Conservation (phyloP, 2,113 vertebrate genomes). For the Cinclus cinclus region DNA sequence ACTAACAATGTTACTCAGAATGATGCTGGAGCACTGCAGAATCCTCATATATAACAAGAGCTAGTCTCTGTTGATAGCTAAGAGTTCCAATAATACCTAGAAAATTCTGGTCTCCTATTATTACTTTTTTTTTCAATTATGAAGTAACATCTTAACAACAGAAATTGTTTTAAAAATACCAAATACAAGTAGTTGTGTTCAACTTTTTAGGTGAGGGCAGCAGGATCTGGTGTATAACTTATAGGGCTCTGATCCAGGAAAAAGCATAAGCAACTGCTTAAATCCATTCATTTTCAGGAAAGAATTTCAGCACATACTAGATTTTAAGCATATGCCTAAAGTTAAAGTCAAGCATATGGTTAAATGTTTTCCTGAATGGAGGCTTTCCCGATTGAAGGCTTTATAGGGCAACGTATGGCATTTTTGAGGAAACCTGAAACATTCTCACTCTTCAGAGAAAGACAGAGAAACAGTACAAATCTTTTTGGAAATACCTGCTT, state of each 20-base stretch:
- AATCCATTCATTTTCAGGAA: constrained; percentile 12
- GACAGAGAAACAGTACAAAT: background rate
- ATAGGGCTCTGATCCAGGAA: background rate
- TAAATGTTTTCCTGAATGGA: constrained; percentile 51
- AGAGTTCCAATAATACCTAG: background rate
- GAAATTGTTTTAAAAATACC: background rate
- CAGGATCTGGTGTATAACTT: background rate
- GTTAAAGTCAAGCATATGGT: constrained; percentile 58
- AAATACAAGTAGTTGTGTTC: background rate
- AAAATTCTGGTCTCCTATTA: background rate
- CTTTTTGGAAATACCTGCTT: background rate
- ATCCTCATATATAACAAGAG: background rate
- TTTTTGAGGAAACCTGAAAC: constrained; percentile 47
- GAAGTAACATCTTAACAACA: background rate
- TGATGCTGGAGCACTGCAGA: background rate
- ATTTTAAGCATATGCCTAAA: constrained; percentile 54
- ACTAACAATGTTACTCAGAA: background rate
- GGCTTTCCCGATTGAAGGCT: background rate
- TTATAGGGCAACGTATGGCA: constrained; percentile 51
- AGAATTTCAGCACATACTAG: background rate
- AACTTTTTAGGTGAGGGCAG: background rate
- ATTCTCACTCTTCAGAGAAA: constrained; percentile 9
- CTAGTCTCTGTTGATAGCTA: background rate
- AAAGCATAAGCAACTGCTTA: constrained; percentile 24
- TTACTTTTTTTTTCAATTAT: background rate